Evolutionary conservation across 92 coral and sea anemone species (phyloP), one percentile per base, ranked within the genome.

Genomic region (Zoanthus solanderi): DNA sequence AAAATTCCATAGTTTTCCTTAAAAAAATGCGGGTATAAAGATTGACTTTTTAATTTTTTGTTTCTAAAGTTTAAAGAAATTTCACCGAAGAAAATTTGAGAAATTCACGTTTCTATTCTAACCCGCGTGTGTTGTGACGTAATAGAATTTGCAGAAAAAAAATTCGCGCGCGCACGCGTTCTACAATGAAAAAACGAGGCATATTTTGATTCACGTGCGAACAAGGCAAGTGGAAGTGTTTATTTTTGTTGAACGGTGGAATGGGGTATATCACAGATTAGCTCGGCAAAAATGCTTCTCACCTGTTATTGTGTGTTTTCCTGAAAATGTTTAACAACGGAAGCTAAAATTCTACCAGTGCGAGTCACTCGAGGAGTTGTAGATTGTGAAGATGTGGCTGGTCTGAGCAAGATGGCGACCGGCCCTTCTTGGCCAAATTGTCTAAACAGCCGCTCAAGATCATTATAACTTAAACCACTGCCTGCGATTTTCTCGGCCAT

Each of bases 341-440:
- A 53, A 6, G 58, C 9, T 53, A 53, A 53, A 53, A 53, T 53
- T 53, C 3, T 53, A 53, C 11, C 58, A 53, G 58, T 53, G 58
- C 15, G 58, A 53, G 58, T 53, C 58, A 53, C 9, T 67, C 47
- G n/a, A 7, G 72, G 28, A 53, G 42, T 17, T 53, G 68, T 79
- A 58, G 85, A 71, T 0, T 23, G 42, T 53, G 89, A 86, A 46
- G 32, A 53, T 72, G 84, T 34, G 2, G 82, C 46, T 44, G 48
- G 68, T 37, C 61, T 85, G 75, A 75, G 65, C 46, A 85, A 57
- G 52, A 85, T 73, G 79, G 83, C 83, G 75, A 71, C 23, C 23
- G 75, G 82, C 23, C 89, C 89, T n/a, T 56, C 63, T 57, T 69
- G 31, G 78, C 83, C 89, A 75, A 30, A 53, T 6, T 75, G 34